These are phyloP conservation scores for Papilio polyxenes DNA, from an alignment of 1,140 invertebrate genomes.

Conservation along the genomic window DNA sequence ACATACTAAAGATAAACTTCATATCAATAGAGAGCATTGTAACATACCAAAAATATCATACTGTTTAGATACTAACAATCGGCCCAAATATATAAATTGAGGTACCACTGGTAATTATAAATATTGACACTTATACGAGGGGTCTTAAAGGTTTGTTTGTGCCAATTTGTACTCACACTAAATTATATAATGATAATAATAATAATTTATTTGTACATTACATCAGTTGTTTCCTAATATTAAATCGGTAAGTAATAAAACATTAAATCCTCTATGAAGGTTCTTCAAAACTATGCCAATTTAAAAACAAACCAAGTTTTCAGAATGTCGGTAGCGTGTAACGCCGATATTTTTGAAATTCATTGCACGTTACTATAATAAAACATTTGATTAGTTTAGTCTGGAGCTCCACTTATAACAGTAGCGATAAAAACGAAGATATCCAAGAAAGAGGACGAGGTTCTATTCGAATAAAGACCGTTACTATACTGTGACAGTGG, in stretches of 20 bases:
- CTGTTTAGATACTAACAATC: not conserved
- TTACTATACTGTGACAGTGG: constrained; percentile 39
- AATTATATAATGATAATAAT: too few relatives aligned
- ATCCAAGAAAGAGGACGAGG: constrained; percentile 29
- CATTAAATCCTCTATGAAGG: not conserved
- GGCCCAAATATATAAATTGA: not conserved
- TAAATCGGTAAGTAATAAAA: not conserved
- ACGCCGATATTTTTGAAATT: constrained; percentile 5
- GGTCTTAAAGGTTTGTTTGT: too few relatives aligned
- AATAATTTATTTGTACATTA: too few relatives aligned
- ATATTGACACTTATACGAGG: too few relatives aligned
- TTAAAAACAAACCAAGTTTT: not conserved
- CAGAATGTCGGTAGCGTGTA: constrained; percentile 24
- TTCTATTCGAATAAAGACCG: constrained; percentile 38
- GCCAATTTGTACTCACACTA: too few relatives aligned
- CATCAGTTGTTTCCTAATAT: not conserved
- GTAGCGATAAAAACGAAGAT: constrained; percentile 10
- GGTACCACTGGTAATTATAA: not conserved
- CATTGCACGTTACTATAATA: constrained; percentile 15
- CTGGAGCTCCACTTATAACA: constrained; percentile 10
- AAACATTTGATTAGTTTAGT: constrained; percentile 1
- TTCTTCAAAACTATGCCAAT: constrained; percentile 12
- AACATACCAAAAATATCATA: not conserved
- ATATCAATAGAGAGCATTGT: not conserved
- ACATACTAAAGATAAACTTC: not conserved